Base-by-base conservation (phyloP, 2,797 vertebrate species). In the Alouatta caraya region DNA sequence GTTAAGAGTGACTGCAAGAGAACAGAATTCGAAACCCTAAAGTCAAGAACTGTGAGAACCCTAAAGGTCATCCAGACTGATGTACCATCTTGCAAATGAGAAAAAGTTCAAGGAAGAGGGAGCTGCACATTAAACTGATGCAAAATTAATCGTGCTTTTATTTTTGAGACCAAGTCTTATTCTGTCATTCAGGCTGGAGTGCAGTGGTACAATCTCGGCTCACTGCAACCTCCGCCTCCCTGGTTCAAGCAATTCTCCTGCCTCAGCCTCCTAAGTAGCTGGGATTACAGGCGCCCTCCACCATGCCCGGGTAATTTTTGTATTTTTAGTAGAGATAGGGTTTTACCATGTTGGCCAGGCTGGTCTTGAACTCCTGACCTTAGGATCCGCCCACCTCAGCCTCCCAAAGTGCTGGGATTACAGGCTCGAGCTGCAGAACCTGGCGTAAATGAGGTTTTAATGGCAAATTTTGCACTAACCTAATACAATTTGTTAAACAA, bases 1-100 rank as follows among this genome's bases (percentile, higher is more conserved):
- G 19, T 52, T 28, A n/a, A 50, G 17, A 30, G 24, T 39, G 22
- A 76, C 2, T 59, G n/a, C 24, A 6, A 52, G 12, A 72, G 97
- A 82, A 67, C 5, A 89, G 8, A 28, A 91, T 26, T 28, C 1
- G 85, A 93, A 97, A 84, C 14, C 52, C 90, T 86, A 55, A 59
- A 88, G 73, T 26, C 15, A 86, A 82, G 85, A 50, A 5, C 5
- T 10, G 10, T 1, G 17, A 42, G 55, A 61, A 13, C 26, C 46
- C n/a, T 0, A 28, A 39, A 81, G 14, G 5, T 39, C 13, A 4
- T n/a, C 4, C 73, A 83, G 73, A 8, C 61, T 55, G 39, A 76
- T 21, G 57, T 2, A 1, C 8, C 7, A 1, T 12, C 61, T 39
- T 44, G 70, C 48, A 30, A 52, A 37, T 13, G 30, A 80, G 59